Evolutionary conservation across 2,113 vertebrate species (phyloP), one percentile per base, ranked within the genome.

Genomic region (Zosterops pallidus): DNA sequence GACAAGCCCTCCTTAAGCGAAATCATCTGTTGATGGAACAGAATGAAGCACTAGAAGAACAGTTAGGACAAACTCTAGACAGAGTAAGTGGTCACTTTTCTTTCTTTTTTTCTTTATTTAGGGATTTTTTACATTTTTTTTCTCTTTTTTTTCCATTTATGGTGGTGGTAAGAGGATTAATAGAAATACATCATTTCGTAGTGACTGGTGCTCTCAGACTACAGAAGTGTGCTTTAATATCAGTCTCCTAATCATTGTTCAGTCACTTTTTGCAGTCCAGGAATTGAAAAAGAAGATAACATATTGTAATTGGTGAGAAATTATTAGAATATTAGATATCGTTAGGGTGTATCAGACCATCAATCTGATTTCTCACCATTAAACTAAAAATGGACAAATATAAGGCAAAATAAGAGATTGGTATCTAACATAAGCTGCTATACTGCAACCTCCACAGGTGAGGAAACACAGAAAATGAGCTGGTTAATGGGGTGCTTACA

Each of bases 1-100:
- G 99, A 55, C 99, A 99, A 97, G 99, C 99, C 9, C 99, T 99
- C 35, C 97, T 99, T 63, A 99, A 99, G 93, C 98, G 99, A 76
- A 99, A 99, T 93, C 98, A 99, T 78, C 97, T 98, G 56, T 97
- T 99, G 82, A 98, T 98, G 17, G 99, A 99, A 88, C 98, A 99
- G 88, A 99, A 99, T 64, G 99, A 99, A 79, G 96, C 98, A 12
- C 78, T 99, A 77, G 99, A 99, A 94, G 99, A 99, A 80, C 99
- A 99, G 86, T 46, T 99, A 42, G 97, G 98, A 22, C 99, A 99
- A 94, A 98, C 98, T 59, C 95, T 99, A 78, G 99, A 99, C 97
- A 98, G 99, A 98, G 99, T 99, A 96, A 98, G 98, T 76, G 26
- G 56, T 71, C 1, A 1, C 12, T 41, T 63, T 39, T 19, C 17